These are phyloP conservation scores for Micropoecilia bifurca DNA, from an alignment of 2,797 vertebrate genomes.

Conservation along the genomic window DNA sequence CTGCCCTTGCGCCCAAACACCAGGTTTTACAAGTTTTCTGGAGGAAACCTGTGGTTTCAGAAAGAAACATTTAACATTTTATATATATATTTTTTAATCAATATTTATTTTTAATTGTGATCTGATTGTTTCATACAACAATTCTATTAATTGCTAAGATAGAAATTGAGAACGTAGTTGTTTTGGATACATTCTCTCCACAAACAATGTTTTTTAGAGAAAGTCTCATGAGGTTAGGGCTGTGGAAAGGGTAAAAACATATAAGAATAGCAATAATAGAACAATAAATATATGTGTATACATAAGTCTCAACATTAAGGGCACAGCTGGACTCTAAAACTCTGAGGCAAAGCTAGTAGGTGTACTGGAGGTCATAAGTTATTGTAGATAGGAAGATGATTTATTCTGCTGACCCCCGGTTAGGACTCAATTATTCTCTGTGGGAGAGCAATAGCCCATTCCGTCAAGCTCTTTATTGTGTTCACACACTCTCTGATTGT, in stretches of 20 bases:
- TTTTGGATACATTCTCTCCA: neutral
- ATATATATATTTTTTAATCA: no score
- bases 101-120: neutral
- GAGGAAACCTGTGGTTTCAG: no score
- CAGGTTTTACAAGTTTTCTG: no score
- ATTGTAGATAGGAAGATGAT: conserved; percentile 67
- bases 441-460: conserved; percentile 76
- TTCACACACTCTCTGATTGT: conserved; percentile 81
- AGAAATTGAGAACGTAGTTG: neutral
- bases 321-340: neutral
- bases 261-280: neutral
- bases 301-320: neutral
- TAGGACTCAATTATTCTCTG: conserved; percentile 76
- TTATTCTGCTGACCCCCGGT: conserved; percentile 72
- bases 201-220: neutral
- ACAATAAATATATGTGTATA: neutral
- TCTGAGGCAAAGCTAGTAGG: conserved; percentile 33
- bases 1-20: no score
- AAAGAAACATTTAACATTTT: no score
- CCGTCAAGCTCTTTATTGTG: conserved; percentile 74
- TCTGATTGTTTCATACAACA: neutral
- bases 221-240: neutral
- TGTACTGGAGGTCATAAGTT: conserved; percentile 67
- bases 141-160: neutral
- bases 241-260: neutral